Evolutionary conservation across 2,113 vertebrate species (phyloP).

Genomic region (Lutjanus erythropterus): DNA sequence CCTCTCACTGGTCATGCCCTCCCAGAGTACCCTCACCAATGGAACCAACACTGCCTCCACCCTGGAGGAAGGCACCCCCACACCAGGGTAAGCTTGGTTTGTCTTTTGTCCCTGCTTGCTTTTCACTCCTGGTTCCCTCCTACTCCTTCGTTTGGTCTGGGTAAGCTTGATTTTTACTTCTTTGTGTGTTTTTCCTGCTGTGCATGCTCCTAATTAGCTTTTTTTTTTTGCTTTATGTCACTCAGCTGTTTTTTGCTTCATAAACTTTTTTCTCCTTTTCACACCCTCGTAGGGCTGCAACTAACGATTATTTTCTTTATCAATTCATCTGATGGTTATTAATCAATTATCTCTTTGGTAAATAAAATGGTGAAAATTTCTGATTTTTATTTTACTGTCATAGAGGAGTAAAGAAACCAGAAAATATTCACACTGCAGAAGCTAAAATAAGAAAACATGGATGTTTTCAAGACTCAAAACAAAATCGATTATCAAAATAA

Average conservation of each 20-base stretch:
- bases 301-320: no score
- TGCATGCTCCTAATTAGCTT: neutral
- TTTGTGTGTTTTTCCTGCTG: neutral
- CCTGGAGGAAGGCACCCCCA: constrained; percentile 94
- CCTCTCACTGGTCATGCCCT: constrained; percentile 97
- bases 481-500: no score
- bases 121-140: neutral
- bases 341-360: no score
- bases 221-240: neutral
- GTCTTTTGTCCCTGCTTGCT: neutral
- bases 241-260: neutral
- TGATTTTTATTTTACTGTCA: no score
- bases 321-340: no score
- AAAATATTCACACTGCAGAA: no score
- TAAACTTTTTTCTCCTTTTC: neutral
- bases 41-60: constrained; percentile 95
- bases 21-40: constrained; percentile 95
- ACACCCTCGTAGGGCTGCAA: no score
- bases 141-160: neutral
- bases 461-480: no score
- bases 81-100: constrained; percentile 79
- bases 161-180: constrained; percentile 19
- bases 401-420: no score
- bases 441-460: no score
- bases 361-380: no score